These are phyloP conservation scores for Halichoerus grypus DNA, from an alignment of 2,113 vertebrate genomes.

Conservation along the genomic window DNA sequence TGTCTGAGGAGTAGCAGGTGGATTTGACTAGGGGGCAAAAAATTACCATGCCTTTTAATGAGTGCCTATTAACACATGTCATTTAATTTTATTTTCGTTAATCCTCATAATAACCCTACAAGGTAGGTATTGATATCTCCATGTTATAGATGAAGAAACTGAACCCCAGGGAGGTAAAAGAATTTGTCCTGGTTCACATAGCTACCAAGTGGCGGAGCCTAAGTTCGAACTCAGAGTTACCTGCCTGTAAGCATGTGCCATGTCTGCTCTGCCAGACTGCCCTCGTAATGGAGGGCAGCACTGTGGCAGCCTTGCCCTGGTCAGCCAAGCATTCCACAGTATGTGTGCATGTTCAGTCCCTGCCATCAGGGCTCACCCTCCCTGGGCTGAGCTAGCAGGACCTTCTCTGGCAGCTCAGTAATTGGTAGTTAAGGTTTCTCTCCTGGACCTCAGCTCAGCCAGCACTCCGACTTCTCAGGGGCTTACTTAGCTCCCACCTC, in stretches of 20 bases:
- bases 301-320: not conserved
- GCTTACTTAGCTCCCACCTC: not conserved
- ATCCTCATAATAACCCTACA: not conserved
- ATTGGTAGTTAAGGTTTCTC: not conserved
- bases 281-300: not conserved
- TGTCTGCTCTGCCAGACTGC: not conserved
- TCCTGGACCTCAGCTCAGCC: not conserved
- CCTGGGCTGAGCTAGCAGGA: not conserved
- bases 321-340: not conserved
- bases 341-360: not conserved
- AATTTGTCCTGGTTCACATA: not conserved
- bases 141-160: not conserved
- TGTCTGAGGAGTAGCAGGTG: not conserved
- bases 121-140: not conserved
- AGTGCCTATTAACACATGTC: not conserved
- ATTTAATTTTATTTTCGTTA: not conserved
- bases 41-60: not conserved
- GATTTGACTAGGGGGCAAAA: not conserved
- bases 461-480: not conserved
- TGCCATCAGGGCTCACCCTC: not conserved
- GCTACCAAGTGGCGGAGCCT: not conserved
- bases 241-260: not conserved
- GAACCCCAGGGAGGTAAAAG: not conserved
- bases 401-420: not conserved
- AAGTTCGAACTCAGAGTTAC: constrained; percentile 11